A percentile compares a stretch with the other conserved stretches of the same genome.
These are phyloP conservation scores for Lagodon rhomboides DNA, from an alignment of 2,797 vertebrate genomes.

Conservation along the genomic window DNA sequence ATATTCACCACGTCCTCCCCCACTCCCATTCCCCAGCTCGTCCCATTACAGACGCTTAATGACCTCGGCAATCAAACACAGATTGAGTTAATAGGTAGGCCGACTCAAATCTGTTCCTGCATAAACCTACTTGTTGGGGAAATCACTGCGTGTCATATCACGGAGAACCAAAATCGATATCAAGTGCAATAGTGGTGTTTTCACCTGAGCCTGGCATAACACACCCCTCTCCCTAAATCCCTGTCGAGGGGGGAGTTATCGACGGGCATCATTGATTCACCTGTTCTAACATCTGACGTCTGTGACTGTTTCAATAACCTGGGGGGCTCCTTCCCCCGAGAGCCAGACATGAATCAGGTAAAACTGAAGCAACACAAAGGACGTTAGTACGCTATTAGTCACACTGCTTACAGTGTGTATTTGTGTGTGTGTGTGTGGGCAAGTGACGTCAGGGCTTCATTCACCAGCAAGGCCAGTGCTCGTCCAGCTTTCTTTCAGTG, in stretches of 20 bases:
- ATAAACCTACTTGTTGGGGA: slow-evolving; percentile 36
- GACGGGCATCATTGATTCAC: slow-evolving; percentile 75
- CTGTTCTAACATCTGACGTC: slow-evolving; percentile 71
- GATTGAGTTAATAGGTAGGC: slow-evolving; percentile 9
- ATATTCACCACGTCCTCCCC: not conserved
- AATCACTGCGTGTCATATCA: slow-evolving; percentile 42
- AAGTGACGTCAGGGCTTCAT: slow-evolving; percentile 74
- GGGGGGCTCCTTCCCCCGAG: slow-evolving; percentile 60
- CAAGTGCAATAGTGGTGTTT: slow-evolving; percentile 47
- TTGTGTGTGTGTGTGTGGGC: slow-evolving; percentile 49
- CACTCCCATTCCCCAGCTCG: not conserved
- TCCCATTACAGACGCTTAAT: slow-evolving; percentile 30
- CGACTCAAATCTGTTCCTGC: slow-evolving; percentile 35
- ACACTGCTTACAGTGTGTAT: slow-evolving; percentile 62
- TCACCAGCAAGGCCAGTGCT: slow-evolving; percentile 73
- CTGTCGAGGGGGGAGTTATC: slow-evolving; percentile 62
- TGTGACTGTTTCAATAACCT: slow-evolving; percentile 76
- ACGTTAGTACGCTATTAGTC: slow-evolving; percentile 79
- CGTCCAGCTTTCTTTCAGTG: slow-evolving; percentile 60
- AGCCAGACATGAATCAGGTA: slow-evolving; percentile 80
- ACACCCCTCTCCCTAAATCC: slow-evolving; percentile 60
- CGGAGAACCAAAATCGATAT: slow-evolving; percentile 40
- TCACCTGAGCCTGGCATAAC: slow-evolving; percentile 49
- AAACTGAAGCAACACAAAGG: slow-evolving; percentile 76
- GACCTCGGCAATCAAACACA: slow-evolving; percentile 37